Evolutionary conservation across 2,113 vertebrate species (phyloP), one percentile per base, ranked within the genome.

Genomic region (Balaenoptera acutorostrata): DNA sequence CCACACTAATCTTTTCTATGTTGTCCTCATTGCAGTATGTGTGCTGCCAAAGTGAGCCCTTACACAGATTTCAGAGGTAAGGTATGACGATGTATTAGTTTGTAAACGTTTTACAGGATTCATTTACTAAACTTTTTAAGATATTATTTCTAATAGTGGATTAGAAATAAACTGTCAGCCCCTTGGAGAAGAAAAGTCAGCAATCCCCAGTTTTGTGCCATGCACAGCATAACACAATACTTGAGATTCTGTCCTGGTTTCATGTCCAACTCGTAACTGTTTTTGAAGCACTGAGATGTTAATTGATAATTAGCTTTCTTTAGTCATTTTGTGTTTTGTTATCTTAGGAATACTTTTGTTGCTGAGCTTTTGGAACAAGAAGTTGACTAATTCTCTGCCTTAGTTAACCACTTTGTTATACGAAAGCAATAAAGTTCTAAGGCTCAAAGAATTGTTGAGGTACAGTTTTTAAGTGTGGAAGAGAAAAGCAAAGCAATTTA

Each of bases 401-500:
- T 69, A 78, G 33, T 63, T 85, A 89, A 92, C 55, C 17, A 88
- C 36, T 94, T 41, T 69, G 27, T 74, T 95, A 41, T 41, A 49
- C 52, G 59, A 81, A 69, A 81, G 94, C 33, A 95, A 78, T 33
- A 72, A 61, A 74, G 25, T 68, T 71, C 18, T 82, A 85, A 92
- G 72, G 1, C 64, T 89, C 61, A 80, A 80, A 46, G 20, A 86
- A 81, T 66, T 86, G 39, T 88, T 96, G 82, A 66, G 83, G 66
- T 93, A 41, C 8, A 89, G 27, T 89, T 90, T 97, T 61, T 85
- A 91, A 96, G 18, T 49, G 39, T 93, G 57, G 33, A 61, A 87
- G 94, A 93, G 72, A 93, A 89, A 83, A 75, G 25, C 8, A 86
- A 96, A n/a, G 44, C 33, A 81, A 82, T 87, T 91, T 77, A 82